Evolutionary conservation across 2,888 invertebrate species (phyloP).

Genomic region (Caenorhabditis panamensis): DNA sequence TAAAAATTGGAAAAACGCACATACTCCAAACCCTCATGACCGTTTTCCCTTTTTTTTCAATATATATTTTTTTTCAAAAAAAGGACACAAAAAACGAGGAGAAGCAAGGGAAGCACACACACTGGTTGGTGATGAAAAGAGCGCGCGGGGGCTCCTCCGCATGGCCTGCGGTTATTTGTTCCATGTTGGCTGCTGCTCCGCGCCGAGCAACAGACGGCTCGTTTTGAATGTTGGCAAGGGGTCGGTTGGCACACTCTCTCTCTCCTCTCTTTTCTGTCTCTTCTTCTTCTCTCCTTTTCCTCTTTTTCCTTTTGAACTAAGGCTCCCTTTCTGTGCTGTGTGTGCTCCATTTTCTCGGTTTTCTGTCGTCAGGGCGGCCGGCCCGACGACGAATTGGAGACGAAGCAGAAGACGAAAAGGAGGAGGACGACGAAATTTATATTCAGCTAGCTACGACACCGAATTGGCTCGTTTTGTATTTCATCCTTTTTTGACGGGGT

Average conservation of each 20-base stretch:
- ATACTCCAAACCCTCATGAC: no score
- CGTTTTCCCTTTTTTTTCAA: no score
- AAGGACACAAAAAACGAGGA: no score
- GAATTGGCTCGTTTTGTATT: no score
- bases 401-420: background rate
- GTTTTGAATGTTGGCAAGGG: slow-evolving; percentile 25
- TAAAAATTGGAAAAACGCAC: no score
- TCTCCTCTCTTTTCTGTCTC: slow-evolving; percentile 10
- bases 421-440: background rate
- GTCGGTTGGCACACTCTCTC: slow-evolving; percentile 43
- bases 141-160: background rate
- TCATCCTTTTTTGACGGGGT: no score
- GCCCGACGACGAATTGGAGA: background rate
- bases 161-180: slow-evolving; percentile 59
- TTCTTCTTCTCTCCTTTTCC: slow-evolving; percentile 23
- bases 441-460: no score
- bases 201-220: slow-evolving; percentile 21
- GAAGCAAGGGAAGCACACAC: no score
- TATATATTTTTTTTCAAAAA: no score
- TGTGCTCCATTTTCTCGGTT: slow-evolving; percentile 27
- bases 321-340: no score
- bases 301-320: background rate
- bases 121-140: background rate
- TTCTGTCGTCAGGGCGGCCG: slow-evolving; percentile 5
- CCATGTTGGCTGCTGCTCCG: slow-evolving; percentile 39